Conservation (phyloP, 2,113 vertebrate genomes). For the Nothocercus julius region DNA sequence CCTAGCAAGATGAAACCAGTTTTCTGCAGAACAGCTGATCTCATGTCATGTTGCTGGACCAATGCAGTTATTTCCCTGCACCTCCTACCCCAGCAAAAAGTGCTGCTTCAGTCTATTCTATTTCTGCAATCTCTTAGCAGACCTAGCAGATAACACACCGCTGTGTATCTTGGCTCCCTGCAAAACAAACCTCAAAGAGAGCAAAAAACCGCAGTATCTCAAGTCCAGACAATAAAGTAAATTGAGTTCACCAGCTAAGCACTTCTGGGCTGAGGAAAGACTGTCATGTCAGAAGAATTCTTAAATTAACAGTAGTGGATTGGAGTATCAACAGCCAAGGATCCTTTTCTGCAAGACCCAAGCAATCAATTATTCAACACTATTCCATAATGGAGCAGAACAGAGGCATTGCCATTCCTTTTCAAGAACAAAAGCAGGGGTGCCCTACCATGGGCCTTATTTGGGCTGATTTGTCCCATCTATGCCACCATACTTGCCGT, state of each 20-base stretch:
- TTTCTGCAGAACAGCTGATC: neutral
- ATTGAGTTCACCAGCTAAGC: neutral
- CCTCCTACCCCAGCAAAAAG: neutral
- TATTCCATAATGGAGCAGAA: neutral
- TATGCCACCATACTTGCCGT: neutral
- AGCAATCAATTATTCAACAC: neutral
- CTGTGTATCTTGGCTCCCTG: neutral
- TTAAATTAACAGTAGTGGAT: neutral
- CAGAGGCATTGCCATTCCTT: neutral
- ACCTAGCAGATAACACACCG: neutral
- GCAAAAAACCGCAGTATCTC: neutral
- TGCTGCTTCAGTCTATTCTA: neutral
- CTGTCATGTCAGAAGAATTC: neutral
- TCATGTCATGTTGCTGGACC: neutral
- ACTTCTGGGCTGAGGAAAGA: neutral
- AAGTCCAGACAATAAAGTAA: neutral
- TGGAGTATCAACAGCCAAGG: neutral
- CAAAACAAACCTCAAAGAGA: neutral
- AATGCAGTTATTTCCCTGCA: neutral
- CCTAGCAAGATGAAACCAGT: constrained; percentile 13
- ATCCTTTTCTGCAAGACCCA: neutral
- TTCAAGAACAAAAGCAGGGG: neutral
- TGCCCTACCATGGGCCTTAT: neutral
- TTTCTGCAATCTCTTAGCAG: neutral
- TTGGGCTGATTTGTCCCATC: neutral